Evolutionary conservation across 2,888 invertebrate genomes (phyloP), one percentile per base, ranked within the genome.

Genomic region (Lottia gigantea): DNA sequence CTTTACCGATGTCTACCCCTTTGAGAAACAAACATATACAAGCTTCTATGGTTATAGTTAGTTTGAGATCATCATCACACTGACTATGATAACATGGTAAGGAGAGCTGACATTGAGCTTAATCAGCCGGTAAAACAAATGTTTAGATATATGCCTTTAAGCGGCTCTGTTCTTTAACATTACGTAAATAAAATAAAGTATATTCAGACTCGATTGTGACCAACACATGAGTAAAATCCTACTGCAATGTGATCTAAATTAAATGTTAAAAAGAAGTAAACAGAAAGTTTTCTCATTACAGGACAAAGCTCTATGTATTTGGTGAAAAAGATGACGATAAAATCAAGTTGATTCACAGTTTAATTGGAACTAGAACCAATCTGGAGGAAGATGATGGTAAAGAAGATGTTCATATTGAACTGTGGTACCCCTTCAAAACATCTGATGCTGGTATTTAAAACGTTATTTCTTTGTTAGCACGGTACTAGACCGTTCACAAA

Each of bases 361-460:
- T 73, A 11, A 69, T 74, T 26, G 65, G 69, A 7, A 49, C 67
- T 1, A 49, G 26, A 11, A 63, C 63, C 16, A 70, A 66, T 25
- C n/a, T 66, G 11, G 19, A 45, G 26, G 69, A 70, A 14, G 15
- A 0, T 23, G 64, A 70, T 23, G n/a, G 64, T 0, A 71, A 68
- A n/a, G 74, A 74, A 46, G 70, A 70, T 11, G 72, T 74, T 47
- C 63, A 46, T 55, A 62, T 74, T 19, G 46, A 69, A 16, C 15
- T 69, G 6, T 74, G 74, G 74, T 72, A 67, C 47, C 74, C 74
- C 15, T 74, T 74, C 67, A 71, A 73, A 62, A 70, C 49, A 15
- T 62, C 64, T 40, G 31, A 15, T 16, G 55, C 14, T 23, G 23
- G 55, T 55, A 55, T 23, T 19, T 6, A 4, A 6, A 6, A 31